Evolutionary conservation across 2,113 vertebrate genomes (phyloP).

Genomic region (Anoplopoma fimbria): DNA sequence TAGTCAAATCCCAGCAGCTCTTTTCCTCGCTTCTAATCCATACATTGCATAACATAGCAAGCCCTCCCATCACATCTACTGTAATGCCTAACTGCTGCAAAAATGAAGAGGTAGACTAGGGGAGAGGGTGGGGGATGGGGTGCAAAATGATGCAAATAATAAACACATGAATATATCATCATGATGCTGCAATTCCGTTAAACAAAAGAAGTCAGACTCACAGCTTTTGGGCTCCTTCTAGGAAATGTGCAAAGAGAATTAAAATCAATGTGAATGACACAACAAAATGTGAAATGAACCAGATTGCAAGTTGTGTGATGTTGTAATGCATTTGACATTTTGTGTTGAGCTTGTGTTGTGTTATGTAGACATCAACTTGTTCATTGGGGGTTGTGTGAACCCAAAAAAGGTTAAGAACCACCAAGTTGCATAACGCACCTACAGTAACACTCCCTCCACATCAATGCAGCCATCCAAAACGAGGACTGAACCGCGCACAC

Average conservation of each 20-base stretch:
- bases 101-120: constrained; percentile 34
- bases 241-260: constrained; percentile 1
- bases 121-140: constrained; percentile 40
- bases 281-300: background rate
- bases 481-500: background rate
- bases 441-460: constrained; percentile 15
- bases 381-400: background rate
- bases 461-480: constrained; percentile 37
- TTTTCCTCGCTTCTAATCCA: constrained; percentile 58
- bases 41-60: constrained; percentile 68
- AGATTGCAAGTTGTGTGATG: background rate
- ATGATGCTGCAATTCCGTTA: background rate
- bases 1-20: constrained; percentile 42
- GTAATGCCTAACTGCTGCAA: constrained; percentile 33
- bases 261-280: background rate
- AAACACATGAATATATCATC: background rate
- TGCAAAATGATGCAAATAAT: constrained; percentile 1
- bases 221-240: background rate
- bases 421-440: constrained; percentile 49
- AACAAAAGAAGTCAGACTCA: background rate
- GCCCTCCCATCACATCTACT: constrained; percentile 10
- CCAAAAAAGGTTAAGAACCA: constrained; percentile 45
- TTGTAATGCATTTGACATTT: background rate
- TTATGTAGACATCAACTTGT: constrained; percentile 9
- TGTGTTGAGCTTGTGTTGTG: constrained; percentile 2